Evolutionary conservation across 2,113 vertebrate genomes (phyloP).

Genomic region (Hyperoodon ampullatus): DNA sequence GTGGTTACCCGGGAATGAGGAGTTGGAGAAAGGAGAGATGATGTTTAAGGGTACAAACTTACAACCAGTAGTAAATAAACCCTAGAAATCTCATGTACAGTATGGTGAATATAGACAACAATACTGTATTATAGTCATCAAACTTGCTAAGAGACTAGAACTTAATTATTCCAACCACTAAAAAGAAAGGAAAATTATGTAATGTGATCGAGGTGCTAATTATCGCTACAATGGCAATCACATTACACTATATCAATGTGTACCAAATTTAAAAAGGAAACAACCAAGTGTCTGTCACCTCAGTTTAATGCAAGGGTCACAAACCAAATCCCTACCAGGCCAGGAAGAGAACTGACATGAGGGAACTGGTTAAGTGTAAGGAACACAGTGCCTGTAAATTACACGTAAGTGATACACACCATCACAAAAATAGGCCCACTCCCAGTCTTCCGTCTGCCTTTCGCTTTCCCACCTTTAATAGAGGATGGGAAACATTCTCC

Average conservation of each 20-base stretch:
- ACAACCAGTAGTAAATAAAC: not conserved
- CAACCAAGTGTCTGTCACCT: not conserved
- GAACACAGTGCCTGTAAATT: not conserved
- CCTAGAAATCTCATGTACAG: not conserved
- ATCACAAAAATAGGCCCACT: not conserved
- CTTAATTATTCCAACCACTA: not conserved
- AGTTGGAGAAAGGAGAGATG: not conserved
- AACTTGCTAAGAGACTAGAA: not conserved
- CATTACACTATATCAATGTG: not conserved
- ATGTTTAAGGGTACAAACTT: not conserved
- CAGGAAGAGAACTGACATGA: not conserved
- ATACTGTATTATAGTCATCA: not conserved
- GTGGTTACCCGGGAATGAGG: not conserved
- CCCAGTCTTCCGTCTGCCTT: not conserved
- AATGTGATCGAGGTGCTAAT: not conserved
- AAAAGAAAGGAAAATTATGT: not conserved
- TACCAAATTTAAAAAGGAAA: not conserved
- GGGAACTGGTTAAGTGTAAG: not conserved
- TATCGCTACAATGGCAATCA: not conserved
- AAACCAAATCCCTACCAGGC: not conserved
- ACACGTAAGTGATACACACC: accelerated
- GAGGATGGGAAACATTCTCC: not conserved
- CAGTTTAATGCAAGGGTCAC: not conserved
- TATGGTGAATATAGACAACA: not conserved
- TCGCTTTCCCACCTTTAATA: not conserved